phyloP scores from a whole-genome alignment of 2,797 vertebrate genomes.

The Borostomias antarcticus region DNA sequence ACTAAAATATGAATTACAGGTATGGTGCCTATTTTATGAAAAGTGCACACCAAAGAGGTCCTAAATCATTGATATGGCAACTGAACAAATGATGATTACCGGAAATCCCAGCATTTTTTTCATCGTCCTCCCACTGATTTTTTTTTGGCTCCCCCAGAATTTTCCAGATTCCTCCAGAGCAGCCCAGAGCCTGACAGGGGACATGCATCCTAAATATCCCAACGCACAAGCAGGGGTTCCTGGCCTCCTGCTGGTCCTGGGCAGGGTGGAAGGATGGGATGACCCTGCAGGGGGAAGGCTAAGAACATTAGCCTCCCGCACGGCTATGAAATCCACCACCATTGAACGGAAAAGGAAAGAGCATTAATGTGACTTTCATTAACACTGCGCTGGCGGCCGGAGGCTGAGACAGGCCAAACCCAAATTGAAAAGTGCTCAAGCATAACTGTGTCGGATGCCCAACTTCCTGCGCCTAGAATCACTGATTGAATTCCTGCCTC shows the following conservation, averaged over 20 bases:
- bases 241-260: not conserved
- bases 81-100: too few relatives aligned
- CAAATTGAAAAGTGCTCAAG: slow-evolving; percentile 79
- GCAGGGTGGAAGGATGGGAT: slow-evolving; percentile 11
- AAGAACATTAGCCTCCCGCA: slow-evolving; percentile 44
- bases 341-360: slow-evolving; percentile 41
- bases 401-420: slow-evolving; percentile 61
- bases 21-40: too few relatives aligned
- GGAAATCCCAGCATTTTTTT: too few relatives aligned
- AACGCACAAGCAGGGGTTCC: not conserved
- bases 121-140: not conserved
- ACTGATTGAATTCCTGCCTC: slow-evolving; percentile 73
- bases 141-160: not conserved
- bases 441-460: slow-evolving; percentile 73
- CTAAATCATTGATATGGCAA: too few relatives aligned
- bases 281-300: slow-evolving; percentile 22
- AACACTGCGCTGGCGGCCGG: slow-evolving; percentile 62
- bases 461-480: slow-evolving; percentile 59
- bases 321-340: slow-evolving; percentile 43
- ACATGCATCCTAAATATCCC: not conserved
- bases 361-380: slow-evolving; percentile 75
- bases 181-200: not conserved
- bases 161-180: not conserved
- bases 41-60: too few relatives aligned
- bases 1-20: too few relatives aligned